Base-by-base conservation (phyloP, 2,888 invertebrate genomes). In the Dexiosoma caninum region DNA sequence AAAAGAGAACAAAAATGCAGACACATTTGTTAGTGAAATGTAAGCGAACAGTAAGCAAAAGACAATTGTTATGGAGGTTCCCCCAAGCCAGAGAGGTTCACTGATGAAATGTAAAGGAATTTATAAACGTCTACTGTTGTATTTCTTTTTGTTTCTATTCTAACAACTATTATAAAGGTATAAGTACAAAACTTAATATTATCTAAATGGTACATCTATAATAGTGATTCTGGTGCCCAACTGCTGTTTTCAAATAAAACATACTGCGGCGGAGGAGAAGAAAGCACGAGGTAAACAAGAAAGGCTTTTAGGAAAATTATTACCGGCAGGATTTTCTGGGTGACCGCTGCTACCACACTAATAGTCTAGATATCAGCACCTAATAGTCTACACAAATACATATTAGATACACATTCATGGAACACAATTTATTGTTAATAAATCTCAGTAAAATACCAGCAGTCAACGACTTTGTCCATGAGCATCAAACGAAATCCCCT, bases 1-100 rank as follows among this genome's bases (percentile, higher is more conserved):
- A 14, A 21, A n/a, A 10, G 5, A 16, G 42, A 16, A 44, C 16
- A 60, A 60, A 75, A 66, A 53, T 80, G 70, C 80, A 80, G 80
- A 80, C 80, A 76, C 76, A 80, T 80, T 80, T 76, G 70, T 80
- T 75, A 76, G 62, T 60, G 30, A 55, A 60, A 49, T 44, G 44
- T 40, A 32, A 60, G 35, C 37, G 51, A 16, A 51, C 14, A 30
- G 12, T 12, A 32, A 57, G 27, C n/a, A 37, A 40, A 49, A 59
- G 40, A 16, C 32, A 42, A n/a, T 62, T 53, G 62, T 62, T 62
- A 14, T 42, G 44, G 32, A 23, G 32, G 0, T 7, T 1, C 32
- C 7, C 6, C 35, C 12, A 16, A 46, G 46, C 37, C 30, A 2
- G 30, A 40, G 30, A 40, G 70, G 46, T 53, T 44, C 35, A 59